Evolutionary conservation across 2,797 vertebrate species (phyloP).

Genomic region (Acanthis flammea): DNA sequence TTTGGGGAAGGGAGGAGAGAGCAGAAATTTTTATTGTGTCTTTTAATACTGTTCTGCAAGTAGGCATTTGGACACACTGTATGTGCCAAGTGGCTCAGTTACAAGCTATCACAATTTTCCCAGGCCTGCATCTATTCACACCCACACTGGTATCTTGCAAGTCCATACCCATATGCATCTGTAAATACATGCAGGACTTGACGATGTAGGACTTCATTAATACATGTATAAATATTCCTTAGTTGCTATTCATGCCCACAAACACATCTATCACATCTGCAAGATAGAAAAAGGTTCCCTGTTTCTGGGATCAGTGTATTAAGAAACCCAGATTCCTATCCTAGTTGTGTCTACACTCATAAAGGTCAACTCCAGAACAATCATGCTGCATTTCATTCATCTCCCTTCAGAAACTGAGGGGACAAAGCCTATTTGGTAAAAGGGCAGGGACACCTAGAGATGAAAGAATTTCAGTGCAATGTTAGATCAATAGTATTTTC

Average conservation of each 20-base stretch:
- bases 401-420: neutral
- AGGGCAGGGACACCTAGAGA: neutral
- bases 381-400: neutral
- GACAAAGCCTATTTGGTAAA: neutral
- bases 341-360: neutral
- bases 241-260: neutral
- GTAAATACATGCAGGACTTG: neutral
- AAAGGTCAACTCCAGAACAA: neutral
- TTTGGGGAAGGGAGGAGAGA: neutral
- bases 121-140: constrained; percentile 14
- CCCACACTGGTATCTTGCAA: constrained; percentile 28
- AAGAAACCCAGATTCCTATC: neutral
- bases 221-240: neutral
- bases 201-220: neutral
- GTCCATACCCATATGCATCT: neutral
- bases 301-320: neutral
- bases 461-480: neutral
- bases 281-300: neutral
- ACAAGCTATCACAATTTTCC: constrained; percentile 18
- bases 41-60: neutral
- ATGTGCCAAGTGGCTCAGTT: neutral
- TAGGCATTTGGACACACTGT: neutral
- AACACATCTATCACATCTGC: neutral
- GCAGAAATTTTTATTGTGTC: neutral
- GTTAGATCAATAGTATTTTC: neutral